These are phyloP conservation scores for Piprites chloris DNA, from an alignment of 2,113 vertebrate species.

Conservation along the genomic window DNA sequence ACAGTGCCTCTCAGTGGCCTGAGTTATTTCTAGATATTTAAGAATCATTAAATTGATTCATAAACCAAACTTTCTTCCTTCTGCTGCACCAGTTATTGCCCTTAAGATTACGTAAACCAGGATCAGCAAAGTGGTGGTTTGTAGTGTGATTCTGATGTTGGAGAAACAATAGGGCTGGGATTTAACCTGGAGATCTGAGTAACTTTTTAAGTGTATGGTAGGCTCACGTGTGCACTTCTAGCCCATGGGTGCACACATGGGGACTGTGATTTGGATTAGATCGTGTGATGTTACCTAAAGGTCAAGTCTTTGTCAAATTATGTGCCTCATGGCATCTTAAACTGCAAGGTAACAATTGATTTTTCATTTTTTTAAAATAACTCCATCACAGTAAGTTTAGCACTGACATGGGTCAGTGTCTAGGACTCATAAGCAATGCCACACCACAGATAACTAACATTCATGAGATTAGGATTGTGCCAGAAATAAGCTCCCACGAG, in stretches of 20 bases:
- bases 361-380: neutral
- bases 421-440: neutral
- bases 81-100: neutral
- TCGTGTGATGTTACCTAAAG: neutral
- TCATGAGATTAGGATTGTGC: neutral
- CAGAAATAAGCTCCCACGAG: neutral
- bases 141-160: neutral
- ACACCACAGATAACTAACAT: fast-evolving
- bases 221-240: neutral
- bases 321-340: neutral
- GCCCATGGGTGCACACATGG: too few species aligned
- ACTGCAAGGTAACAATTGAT: neutral
- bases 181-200: neutral
- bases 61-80: neutral
- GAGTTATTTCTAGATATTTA: neutral
- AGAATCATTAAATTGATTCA: neutral
- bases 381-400: fast-evolving
- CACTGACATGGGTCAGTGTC: neutral
- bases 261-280: neutral
- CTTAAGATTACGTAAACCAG: neutral
- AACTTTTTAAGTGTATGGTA: neutral
- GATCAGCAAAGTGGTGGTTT: neutral
- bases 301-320: neutral
- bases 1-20: neutral
- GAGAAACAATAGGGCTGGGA: neutral